These are phyloP conservation scores for Nasua narica DNA, from an alignment of 2,797 vertebrate genomes.

Conservation along the genomic window DNA sequence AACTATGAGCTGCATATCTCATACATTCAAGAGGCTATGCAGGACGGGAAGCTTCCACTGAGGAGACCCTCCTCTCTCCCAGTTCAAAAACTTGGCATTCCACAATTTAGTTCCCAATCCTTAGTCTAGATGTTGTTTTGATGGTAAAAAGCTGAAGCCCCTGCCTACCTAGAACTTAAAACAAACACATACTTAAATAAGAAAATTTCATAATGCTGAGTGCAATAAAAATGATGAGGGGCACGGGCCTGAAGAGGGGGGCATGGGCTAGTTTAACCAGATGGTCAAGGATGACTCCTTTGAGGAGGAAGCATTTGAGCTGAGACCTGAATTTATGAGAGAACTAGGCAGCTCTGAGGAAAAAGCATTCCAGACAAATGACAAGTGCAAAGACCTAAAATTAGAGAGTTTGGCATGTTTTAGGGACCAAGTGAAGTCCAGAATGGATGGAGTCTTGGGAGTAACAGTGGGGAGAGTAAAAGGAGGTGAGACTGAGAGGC, in stretches of 20 bases:
- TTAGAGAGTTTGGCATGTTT: background rate
- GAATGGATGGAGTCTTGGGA: background rate
- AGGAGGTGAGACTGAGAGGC: background rate
- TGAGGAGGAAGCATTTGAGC: background rate
- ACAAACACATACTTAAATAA: background rate
- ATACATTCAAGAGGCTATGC: background rate
- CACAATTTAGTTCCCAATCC: background rate
- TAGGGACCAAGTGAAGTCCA: background rate
- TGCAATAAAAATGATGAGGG: background rate
- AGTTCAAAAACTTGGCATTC: background rate
- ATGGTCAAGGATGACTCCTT: background rate
- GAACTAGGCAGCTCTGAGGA: background rate
- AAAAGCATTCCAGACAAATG: background rate
- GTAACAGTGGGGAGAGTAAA: background rate
- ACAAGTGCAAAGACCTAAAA: background rate
- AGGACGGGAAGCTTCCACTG: background rate
- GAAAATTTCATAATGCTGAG: background rate
- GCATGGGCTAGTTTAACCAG: background rate
- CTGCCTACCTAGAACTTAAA: background rate
- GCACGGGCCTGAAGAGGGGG: background rate
- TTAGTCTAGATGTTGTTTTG: background rate
- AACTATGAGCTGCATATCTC: background rate
- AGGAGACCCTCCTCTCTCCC: background rate
- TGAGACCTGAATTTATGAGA: background rate
- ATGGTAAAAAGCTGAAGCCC: background rate